Evolutionary conservation across 2,888 invertebrate species (phyloP).

Genomic region (Drosophila cognata): DNA sequence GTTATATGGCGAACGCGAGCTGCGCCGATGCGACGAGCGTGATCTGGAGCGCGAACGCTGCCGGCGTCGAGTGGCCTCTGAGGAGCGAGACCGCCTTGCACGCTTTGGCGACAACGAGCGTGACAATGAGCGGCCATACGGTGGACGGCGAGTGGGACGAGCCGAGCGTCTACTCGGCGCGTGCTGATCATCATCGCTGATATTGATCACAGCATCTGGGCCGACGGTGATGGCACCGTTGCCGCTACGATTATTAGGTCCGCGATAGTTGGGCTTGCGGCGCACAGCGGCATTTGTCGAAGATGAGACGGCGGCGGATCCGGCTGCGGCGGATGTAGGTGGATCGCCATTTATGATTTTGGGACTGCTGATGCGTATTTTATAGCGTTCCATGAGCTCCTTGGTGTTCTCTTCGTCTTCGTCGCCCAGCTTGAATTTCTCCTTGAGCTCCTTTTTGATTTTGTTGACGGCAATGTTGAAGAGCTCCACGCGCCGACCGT

Average conservation of each 20-base stretch:
- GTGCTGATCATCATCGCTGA: conserved; percentile 83
- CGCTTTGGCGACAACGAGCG: conserved; percentile 57
- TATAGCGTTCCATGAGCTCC: conserved; percentile 82
- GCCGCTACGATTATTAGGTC: conserved; percentile 23
- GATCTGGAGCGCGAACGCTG: conserved; percentile 46
- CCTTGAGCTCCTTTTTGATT: conserved; percentile 89
- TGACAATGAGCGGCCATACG: conserved; percentile 52
- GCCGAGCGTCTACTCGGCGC: conserved; percentile 18
- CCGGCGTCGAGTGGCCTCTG: conserved; percentile 37
- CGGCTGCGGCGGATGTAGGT: background rate
- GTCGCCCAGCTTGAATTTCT: conserved; percentile 86
- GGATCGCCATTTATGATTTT: conserved; percentile 5
- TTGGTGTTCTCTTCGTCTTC: conserved; percentile 84
- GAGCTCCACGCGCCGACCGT: conserved; percentile 91
- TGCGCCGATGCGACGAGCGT: conserved; percentile 53
- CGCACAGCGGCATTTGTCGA: conserved; percentile 22
- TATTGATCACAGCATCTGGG: conserved; percentile 75
- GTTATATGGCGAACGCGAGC: conserved; percentile 54
- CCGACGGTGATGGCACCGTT: conserved; percentile 8
- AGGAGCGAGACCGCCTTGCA: conserved; percentile 48
- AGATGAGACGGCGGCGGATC: background rate
- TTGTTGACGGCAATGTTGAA: conserved; percentile 89
- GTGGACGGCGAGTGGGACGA: conserved; percentile 45
- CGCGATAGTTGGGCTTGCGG: conserved; percentile 56
- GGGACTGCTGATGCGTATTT: conserved; percentile 71